These are phyloP conservation scores for Acanthiza pusilla DNA, from an alignment of 2,797 vertebrate genomes.

Conservation along the genomic window DNA sequence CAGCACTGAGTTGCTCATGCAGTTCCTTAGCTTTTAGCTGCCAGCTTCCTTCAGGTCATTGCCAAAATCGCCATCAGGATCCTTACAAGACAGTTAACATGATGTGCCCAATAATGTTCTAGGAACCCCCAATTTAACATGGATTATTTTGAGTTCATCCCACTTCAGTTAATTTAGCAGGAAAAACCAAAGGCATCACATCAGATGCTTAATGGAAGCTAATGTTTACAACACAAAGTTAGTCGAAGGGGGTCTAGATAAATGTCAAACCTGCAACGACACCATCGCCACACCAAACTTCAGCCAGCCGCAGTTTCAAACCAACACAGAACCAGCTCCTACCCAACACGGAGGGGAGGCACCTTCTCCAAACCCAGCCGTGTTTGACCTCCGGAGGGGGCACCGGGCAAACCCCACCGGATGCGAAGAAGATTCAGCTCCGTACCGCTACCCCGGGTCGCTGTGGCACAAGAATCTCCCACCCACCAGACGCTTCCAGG, in stretches of 20 bases:
- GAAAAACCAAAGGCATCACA: background rate
- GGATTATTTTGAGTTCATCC: background rate
- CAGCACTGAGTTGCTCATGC: background rate
- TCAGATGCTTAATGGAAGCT: background rate
- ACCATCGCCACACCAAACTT: background rate
- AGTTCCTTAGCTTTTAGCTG: background rate
- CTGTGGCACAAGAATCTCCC: background rate
- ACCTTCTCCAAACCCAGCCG: background rate
- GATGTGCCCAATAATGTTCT: accelerated
- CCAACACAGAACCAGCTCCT: background rate
- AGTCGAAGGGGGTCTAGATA: background rate
- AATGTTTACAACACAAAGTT: background rate
- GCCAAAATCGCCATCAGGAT: background rate
- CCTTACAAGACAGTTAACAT: accelerated
- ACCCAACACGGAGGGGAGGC: background rate
- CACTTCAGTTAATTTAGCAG: background rate
- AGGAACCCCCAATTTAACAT: background rate
- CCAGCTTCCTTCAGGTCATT: background rate
- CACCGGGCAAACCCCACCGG: background rate
- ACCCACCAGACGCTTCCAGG: background rate
- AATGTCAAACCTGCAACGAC: background rate
- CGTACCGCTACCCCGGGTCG: no score
- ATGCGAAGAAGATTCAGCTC: background rate
- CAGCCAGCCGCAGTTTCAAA: background rate
- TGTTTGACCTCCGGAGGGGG: background rate